Base-by-base conservation (phyloP, 2,888 invertebrate genomes). In the Pristionchus japonicus region DNA sequence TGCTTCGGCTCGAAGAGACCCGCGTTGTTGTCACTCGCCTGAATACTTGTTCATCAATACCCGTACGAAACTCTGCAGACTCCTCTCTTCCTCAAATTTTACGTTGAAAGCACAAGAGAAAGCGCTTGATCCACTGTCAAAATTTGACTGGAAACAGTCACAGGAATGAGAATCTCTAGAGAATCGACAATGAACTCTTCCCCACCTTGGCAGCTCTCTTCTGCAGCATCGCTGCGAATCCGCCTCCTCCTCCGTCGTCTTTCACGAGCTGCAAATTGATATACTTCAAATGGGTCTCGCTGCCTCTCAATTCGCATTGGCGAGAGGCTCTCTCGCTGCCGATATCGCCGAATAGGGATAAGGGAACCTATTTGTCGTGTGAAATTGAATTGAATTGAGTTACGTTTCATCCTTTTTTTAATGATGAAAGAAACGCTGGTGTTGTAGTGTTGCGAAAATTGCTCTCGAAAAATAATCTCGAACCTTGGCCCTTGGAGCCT, bases 171-270 rank as follows among this genome's bases (percentile, higher is more conserved):
- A n/a, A n/a, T n/a, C n/a, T n/a, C n/a, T 52, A 52, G 0, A 64
- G 15, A 31, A 31, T 27, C 31, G 34, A 31, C 11, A 3, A 0
- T 20, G 9, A 20, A 57, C n/a, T n/a, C 57, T n/a, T 89, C 64
- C n/a, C n/a, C 27, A 77, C 77, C 88, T 93, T 93, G 40, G 92
- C 92, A 37, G 94, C 94, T 52, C 92, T 88, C 88, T 91, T 93
- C 86, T 92, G 91, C n/a, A 94, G 90, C 89, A 92, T 88, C 4
- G 93, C 93, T 0, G 94, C 94, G 87, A 94, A 93, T 27, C 90
- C 92, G 1, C 91, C 93, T 23, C 88, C 90, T 13, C 89, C 90
- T 43, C 77, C 77, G 37, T 89, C 90, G 74, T 91, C 92, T 47
- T 90, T 90, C 37, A 92, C 93, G 31, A 90, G 80, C 89, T 89